These are phyloP conservation scores for Megaceryle alcyon DNA, from an alignment of 2,797 vertebrate genomes.

Conservation along the genomic window DNA sequence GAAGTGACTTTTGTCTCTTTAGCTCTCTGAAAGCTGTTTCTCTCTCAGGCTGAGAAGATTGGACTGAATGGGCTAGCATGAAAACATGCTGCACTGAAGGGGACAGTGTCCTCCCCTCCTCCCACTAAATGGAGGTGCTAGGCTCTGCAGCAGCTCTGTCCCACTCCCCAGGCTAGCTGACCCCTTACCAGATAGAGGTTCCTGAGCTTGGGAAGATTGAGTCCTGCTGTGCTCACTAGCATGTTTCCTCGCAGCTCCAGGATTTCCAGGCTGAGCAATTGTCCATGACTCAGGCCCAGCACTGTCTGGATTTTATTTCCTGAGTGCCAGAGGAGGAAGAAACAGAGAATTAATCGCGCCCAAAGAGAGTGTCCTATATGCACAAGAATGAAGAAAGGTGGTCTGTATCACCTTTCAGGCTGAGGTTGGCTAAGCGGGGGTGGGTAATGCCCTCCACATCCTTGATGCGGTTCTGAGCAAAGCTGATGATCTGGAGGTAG, in stretches of 20 bases:
- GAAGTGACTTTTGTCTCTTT: not conserved
- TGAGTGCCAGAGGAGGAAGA: constrained; percentile 60
- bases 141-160: not conserved
- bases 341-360: not conserved
- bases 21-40: not conserved
- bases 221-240: constrained; percentile 85
- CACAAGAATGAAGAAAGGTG: not conserved
- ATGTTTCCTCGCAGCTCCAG: constrained; percentile 90
- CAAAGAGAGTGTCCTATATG: not conserved
- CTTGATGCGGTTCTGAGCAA: constrained; percentile 84
- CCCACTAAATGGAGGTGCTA: not conserved
- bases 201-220: constrained; percentile 86
- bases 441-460: constrained; percentile 83
- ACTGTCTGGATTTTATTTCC: constrained; percentile 85
- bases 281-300: constrained; percentile 76
- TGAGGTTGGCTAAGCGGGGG: constrained; percentile 84
- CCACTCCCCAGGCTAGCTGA: not conserved
- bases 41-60: not conserved
- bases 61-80: not conserved
- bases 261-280: constrained; percentile 83
- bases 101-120: not conserved
- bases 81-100: not conserved
- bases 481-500: constrained; percentile 89
- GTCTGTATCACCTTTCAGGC: constrained; percentile 84
- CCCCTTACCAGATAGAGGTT: constrained; percentile 88